These are phyloP conservation scores for Hyles euphorbiae DNA, from an alignment of 1,140 invertebrate genomes.

Conservation along the genomic window DNA sequence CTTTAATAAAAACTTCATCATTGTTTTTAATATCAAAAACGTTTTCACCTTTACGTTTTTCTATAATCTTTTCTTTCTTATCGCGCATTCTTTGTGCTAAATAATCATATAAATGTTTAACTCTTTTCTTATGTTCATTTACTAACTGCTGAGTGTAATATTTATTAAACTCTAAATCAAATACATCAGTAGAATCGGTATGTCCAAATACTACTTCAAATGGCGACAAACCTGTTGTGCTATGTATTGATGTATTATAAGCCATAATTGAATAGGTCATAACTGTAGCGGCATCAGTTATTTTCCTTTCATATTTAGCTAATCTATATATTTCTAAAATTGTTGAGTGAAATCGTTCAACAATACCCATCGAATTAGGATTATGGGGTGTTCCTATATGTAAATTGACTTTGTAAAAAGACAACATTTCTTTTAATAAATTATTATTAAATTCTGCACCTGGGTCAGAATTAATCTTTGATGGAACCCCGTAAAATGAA, in stretches of 20 bases:
- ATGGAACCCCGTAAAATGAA: conserved; percentile 15
- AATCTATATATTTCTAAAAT: conserved; percentile 30
- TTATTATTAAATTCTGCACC: conserved; percentile 24
- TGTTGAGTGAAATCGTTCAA: conserved; percentile 30
- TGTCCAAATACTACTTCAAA: conserved; percentile 39
- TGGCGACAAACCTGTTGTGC: conserved; percentile 22
- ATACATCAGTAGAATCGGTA: conserved; percentile 21
- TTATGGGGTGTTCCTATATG: conserved; percentile 28
- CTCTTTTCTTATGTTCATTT: conserved; percentile 30
- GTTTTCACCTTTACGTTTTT: conserved; percentile 12
- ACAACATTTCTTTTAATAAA: conserved; percentile 18
- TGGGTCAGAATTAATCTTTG: conserved; percentile 14
- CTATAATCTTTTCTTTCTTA: conserved; percentile 14
- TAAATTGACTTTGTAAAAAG: conserved; percentile 22
- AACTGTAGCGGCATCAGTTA: conserved; percentile 9
- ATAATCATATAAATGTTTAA: conserved; percentile 27
- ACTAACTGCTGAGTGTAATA: conserved; percentile 29
- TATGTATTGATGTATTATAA: conserved; percentile 33
- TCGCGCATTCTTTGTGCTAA: conserved; percentile 21
- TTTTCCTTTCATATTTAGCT: conserved; percentile 23
- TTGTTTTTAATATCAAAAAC: conserved; percentile 8
- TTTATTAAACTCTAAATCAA: conserved; percentile 22
- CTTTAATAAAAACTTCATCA: conserved; percentile 17
- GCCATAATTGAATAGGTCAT: conserved; percentile 33
- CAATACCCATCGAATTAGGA: conserved; percentile 24